These are phyloP conservation scores for Lates japonicus DNA, from an alignment of 2,797 vertebrate genomes.

Conservation along the genomic window DNA sequence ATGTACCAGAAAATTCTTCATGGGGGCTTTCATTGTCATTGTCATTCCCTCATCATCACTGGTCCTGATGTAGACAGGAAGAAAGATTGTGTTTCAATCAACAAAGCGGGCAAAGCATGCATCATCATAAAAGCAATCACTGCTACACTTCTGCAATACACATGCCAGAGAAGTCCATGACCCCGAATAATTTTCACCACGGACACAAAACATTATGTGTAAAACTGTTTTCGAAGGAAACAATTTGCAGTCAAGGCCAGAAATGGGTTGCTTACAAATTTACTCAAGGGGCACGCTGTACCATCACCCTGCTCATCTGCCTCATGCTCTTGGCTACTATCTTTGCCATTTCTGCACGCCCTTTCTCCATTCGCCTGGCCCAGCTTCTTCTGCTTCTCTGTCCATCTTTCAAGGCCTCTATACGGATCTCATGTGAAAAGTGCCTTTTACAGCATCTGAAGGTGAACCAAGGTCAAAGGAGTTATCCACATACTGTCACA, in stretches of 20 bases:
- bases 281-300: conserved; percentile 94
- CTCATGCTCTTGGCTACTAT: conserved; percentile 86
- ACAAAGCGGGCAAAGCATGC: background rate
- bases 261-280: conserved; percentile 92
- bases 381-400: conserved; percentile 95
- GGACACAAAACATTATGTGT: background rate
- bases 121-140: background rate
- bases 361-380: conserved; percentile 95
- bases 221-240: background rate
- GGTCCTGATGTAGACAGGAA: conserved; percentile 77
- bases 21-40: conserved; percentile 81
- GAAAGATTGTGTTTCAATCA: background rate
- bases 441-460: conserved; percentile 96
- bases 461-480: conserved; percentile 10
- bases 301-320: conserved; percentile 89
- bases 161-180: background rate
- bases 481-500: background rate
- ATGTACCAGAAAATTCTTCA: conserved; percentile 82
- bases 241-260: background rate
- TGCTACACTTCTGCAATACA: background rate
- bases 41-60: conserved; percentile 88
- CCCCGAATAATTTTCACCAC: background rate
- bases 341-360: conserved; percentile 93
- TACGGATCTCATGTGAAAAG: conserved; percentile 98
- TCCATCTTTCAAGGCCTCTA: conserved; percentile 99